Evolutionary conservation across 1,140 invertebrate species (phyloP).

Genomic region (Drosophila albomicans): DNA sequence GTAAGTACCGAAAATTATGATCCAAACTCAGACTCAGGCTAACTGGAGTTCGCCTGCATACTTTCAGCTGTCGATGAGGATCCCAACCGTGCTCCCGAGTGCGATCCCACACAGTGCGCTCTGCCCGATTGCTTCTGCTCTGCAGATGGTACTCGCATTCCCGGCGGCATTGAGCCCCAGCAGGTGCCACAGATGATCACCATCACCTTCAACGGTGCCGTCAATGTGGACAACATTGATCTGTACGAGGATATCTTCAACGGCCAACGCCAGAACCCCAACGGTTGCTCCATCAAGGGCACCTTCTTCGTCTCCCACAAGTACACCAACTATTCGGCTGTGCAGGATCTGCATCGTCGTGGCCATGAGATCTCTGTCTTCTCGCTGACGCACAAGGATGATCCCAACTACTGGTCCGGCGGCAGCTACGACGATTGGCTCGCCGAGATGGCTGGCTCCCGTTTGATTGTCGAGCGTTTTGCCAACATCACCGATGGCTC

Average conservation of each 20-base stretch:
- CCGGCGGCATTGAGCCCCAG: constrained; percentile 91
- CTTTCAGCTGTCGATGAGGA: constrained; percentile 93
- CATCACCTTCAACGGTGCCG: constrained; percentile 96
- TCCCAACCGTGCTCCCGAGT: constrained; percentile 95
- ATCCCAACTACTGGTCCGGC: constrained; percentile 94
- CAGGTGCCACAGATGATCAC: constrained; percentile 98
- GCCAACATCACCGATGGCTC: constrained; percentile 96
- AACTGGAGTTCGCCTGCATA: neutral
- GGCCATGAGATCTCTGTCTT: constrained; percentile 98
- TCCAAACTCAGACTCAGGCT: neutral
- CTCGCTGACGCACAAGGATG: constrained; percentile 96
- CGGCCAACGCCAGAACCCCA: constrained; percentile 93
- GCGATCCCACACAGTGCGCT: constrained; percentile 94
- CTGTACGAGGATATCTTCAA: constrained; percentile 96
- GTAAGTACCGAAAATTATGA: constrained; percentile 87
- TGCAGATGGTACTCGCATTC: constrained; percentile 95
- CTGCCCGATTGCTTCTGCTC: constrained; percentile 97
- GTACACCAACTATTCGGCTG: constrained; percentile 97
- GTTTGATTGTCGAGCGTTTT: constrained; percentile 94
- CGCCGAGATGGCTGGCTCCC: constrained; percentile 97
- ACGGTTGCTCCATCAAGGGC: constrained; percentile 96
- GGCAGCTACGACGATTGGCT: constrained; percentile 96
- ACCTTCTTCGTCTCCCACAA: constrained; percentile 99
- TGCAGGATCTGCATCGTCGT: constrained; percentile 95
- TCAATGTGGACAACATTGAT: constrained; percentile 97